Conservation (phyloP, 1,140 invertebrate species). For the Drosophila varians region DNA sequence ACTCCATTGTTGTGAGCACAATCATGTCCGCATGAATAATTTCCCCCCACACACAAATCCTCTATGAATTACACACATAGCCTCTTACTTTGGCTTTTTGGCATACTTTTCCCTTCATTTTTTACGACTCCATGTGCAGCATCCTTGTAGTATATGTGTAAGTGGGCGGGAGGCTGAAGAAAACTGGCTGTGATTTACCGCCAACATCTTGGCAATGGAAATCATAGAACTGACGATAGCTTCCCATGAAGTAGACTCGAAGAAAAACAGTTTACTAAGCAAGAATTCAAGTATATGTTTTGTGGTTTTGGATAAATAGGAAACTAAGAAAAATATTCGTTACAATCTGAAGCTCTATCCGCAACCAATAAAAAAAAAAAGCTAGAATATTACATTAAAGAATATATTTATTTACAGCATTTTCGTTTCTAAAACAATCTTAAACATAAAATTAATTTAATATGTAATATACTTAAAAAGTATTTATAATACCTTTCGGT, state of each 20-base stretch:
- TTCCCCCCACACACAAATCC: conserved; percentile 44
- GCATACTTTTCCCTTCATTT: conserved; percentile 44
- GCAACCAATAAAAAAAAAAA: no score
- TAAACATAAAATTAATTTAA: no score
- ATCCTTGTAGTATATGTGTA: background rate
- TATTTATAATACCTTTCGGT: background rate
- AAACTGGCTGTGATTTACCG: conserved; percentile 55
- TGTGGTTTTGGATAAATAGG: background rate
- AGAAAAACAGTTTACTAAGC: conserved; percentile 18
- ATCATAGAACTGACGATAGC: conserved; percentile 26
- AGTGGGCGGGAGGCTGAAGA: conserved; percentile 3
- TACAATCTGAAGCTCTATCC: background rate
- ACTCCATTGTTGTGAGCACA: conserved; percentile 43
- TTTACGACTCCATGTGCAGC: conserved; percentile 42
- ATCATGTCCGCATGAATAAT: conserved; percentile 66
- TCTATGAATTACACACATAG: conserved; percentile 55
- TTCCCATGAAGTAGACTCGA: conserved; percentile 3
- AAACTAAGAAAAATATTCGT: background rate
- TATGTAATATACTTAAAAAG: no score
- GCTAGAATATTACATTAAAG: no score
- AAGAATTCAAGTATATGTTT: background rate
- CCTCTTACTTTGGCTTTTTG: conserved; percentile 39
- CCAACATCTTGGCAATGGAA: conserved; percentile 64
- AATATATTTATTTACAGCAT: no score
- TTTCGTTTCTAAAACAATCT: no score